Base-by-base conservation (phyloP, 1,140 invertebrate genomes). In the Cotesia glomerata region DNA sequence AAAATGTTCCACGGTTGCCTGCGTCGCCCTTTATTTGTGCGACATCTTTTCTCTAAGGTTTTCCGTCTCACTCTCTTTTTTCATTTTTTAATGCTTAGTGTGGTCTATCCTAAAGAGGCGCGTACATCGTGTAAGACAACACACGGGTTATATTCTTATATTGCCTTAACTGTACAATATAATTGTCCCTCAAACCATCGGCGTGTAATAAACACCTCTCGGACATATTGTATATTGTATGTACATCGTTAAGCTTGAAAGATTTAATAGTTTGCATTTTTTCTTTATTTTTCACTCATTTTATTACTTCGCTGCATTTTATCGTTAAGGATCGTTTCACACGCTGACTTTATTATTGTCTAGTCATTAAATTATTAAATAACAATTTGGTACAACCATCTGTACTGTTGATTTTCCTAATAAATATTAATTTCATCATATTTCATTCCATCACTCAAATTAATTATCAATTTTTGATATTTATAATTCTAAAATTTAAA, bases 1-100 rank as follows among this genome's bases (percentile, higher is more conserved):
- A 79, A 82, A 82, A 82, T 82, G 80, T 82, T 84, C 82, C 82
- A 84, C 83, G 83, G 77, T 83, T 80, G 74, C 79, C 69, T 82
- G 80, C 79, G 75, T 77, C 68, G 70, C 65, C 72, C 58, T 63
- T 65, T 52, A 8, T 63, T 16, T 59, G 36, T 39, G 65, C 7
- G 7, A 45, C 39, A 45, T 45, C 39, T 45, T 45, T 45, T 45
- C 39, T 45, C 61, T 11, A 72, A 62, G 58, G 18, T 32, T 64
- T 49, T 72, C 32, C 18, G 11, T 61, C 32, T 51, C 51, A 16
- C 61, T 14, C 16, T 59, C 51, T 61, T 59, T 36, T 68, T 68
- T 18, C 9, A 32, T 34, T 71, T 36, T 70, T 52, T 2, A 13
- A 52, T 32, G 16, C 26, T 2, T 26, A 26, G 26, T 26, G 39